Base-by-base conservation (phyloP, 2,888 invertebrate species). In the Cotesia congregata region DNA sequence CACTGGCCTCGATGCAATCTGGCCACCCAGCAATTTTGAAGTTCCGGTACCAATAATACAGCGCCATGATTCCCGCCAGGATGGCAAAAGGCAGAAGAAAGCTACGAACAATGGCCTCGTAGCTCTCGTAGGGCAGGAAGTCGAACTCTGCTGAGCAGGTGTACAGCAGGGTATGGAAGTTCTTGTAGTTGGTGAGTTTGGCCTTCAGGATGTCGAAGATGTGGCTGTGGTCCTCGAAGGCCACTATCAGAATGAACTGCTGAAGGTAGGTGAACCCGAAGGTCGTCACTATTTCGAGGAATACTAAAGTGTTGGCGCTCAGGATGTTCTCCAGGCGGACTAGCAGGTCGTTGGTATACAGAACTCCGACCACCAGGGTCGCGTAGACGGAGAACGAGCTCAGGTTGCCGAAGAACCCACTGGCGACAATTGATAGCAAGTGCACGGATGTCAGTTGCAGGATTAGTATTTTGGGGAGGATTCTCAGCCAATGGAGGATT, bases 71-170 rank as follows among this genome's bases (percentile, higher is more conserved):
- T 0, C 91, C 83, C 1, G 90, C 90, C 0, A 93, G 68, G 0
- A 91, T 70, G 0, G 91, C 92, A 5, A 91, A 88, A 0, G 94
- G 94, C 7, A 94, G 88, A 0, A 95, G 84, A 4, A 93, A 87
- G 0, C 94, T 93, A 71, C 89, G 87, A 0, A 90, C 84, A 17
- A 94, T 85, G 68, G 91, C 91, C 60, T 88, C 85, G 0, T 93
- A 85, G 3, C 93, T 91, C 30, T 89, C 90, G 70, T 90, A 87
- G 0, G 93, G 93, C 67, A 95, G 86, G 84, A 94, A 95, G 84
- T 94, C 94, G 85, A 95, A 96, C 77, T 95, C 95, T 0, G 92
- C 91, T 0, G 94, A 93, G 86, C 95, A 96, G 0, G 95, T 95
- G 83, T 96, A 96, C 1, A 96, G 87, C 85, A 94, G 87, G 0